Base-by-base conservation (phyloP, 2,113 vertebrate species). In the Cariama cristata region DNA sequence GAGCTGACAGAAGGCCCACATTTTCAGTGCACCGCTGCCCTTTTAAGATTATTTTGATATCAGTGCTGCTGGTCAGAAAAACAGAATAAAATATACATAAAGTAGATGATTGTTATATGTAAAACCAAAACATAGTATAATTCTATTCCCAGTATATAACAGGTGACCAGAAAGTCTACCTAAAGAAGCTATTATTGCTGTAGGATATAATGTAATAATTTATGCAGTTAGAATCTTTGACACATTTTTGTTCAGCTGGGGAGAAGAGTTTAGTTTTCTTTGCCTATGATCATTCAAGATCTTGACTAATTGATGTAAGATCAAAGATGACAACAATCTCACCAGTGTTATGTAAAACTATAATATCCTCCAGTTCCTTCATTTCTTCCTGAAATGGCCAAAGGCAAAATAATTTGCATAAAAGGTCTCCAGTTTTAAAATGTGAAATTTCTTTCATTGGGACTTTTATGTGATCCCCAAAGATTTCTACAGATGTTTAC, bases 321-420 rank as follows among this genome's bases (percentile, higher is more conserved):
- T 98, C 98, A 98, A 98, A 98, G 97, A 97, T 97, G 96, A 98
- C 97, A 98, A 97, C 95, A 88, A 97, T 96, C 94, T 98, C 97
- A 97, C 90, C 79, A 97, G 88, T 91, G 88, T 97, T 98, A 89
- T 94, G 92, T 93, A 97, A 97, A 98, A 97, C 69, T 96, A 72
- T 92, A 94, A 97, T 97, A 97, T 97, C 95, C 94, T 97, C 81
- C 63, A 86, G 87, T 96, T 98, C 96, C 95, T 97, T 98, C 94
- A 94, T 97, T 98, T 97, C 92, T 96, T 97, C 90, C 95, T 94
- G 97, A 98, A 98, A 98, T 98, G 94, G 98, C 98, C 96, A 94
- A 98, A 98, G 98, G 98, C 98, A 98, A 98, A 98, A 97, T 97
- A 88, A 98, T 98, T 98, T 98, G 94, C 98, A 98, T 98, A 97